A percentile compares a stretch with the other conserved stretches of the same genome.
phyloP scores from a whole-genome alignment of 2,888 invertebrate genomes.

The Dioctria rufipes region DNA sequence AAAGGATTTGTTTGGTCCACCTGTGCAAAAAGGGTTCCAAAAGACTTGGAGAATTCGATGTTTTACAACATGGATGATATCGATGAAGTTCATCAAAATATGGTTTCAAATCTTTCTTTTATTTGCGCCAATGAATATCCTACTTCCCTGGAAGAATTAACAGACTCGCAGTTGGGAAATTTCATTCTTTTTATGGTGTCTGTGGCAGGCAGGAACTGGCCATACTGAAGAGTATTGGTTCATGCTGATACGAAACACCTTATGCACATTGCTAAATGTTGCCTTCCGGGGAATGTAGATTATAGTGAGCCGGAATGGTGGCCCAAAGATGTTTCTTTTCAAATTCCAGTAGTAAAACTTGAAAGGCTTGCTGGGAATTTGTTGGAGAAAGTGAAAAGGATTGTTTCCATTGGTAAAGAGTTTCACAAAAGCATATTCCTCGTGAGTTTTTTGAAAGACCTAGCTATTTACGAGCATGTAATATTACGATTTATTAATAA shows the following conservation, averaged over 20 bases:
- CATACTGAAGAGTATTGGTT: too few relatives aligned
- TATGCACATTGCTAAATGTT: slow-evolving; percentile 72
- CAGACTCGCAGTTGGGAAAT: slow-evolving; percentile 77
- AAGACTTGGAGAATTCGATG: not conserved
- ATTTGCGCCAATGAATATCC: slow-evolving; percentile 82
- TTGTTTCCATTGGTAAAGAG: slow-evolving; percentile 80
- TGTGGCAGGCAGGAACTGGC: too few relatives aligned
- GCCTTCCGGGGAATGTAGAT: slow-evolving; percentile 69
- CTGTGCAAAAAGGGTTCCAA: too few relatives aligned
- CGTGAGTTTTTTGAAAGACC: slow-evolving; percentile 79
- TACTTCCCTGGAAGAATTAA: slow-evolving; percentile 77
- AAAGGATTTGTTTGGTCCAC: too few relatives aligned
- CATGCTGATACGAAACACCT: too few relatives aligned
- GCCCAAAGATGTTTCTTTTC: slow-evolving; percentile 78
- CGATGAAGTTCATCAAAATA: slow-evolving; percentile 64
- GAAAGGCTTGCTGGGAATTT: slow-evolving; percentile 73
- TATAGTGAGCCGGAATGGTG: slow-evolving; percentile 79
- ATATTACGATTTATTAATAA: slow-evolving; percentile 80
- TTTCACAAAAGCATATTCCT: slow-evolving; percentile 82
- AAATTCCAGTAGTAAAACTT: slow-evolving; percentile 77
- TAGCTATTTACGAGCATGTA: slow-evolving; percentile 77
- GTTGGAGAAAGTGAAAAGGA: slow-evolving; percentile 76
- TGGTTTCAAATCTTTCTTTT: slow-evolving; percentile 83
- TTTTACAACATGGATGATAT: slow-evolving; percentile 53
- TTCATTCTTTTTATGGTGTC: slow-evolving; percentile 83